phyloP scores from a whole-genome alignment of 1,140 invertebrate species.

The Pentalonia nigronervosa region DNA sequence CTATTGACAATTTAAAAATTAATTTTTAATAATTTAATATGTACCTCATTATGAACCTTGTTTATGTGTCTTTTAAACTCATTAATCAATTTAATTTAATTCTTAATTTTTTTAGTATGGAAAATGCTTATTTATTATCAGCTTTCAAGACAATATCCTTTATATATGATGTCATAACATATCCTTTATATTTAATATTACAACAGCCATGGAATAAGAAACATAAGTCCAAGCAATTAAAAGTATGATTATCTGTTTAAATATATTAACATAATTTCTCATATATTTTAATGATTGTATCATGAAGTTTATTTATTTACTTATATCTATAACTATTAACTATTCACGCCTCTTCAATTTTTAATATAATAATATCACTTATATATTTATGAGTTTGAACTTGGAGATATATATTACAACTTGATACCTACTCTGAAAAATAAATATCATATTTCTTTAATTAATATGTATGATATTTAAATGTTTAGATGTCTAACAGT shows the following conservation, averaged over 20 bases:
- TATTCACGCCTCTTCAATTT: no score
- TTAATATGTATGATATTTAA: no score
- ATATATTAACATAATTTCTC: background rate
- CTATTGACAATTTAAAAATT: no score
- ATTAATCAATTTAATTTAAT: background rate
- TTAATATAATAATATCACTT: no score
- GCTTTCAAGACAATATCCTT: conserved; percentile 80
- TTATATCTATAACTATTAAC: background rate
- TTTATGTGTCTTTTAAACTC: background rate
- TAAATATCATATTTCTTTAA: no score
- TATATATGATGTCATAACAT: conserved; percentile 88
- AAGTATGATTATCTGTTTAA: conserved; percentile 68
- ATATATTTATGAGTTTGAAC: background rate
- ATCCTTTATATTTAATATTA: conserved; percentile 85
- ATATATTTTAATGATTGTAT: background rate
- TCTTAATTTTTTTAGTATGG: conserved; percentile 50
- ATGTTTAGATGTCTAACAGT: no score
- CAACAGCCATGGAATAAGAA: conserved; percentile 87
- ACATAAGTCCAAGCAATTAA: conserved; percentile 75
- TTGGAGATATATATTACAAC: background rate
- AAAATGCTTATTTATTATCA: conserved; percentile 40
- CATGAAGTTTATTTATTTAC: conserved; percentile 1
- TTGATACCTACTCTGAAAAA: background rate
- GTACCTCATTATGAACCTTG: background rate
- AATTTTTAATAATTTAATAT: background rate